Percentiles rank a stretch among this genome's conserved stretches.
Evolutionary conservation across 2,797 vertebrate genomes (phyloP).

Genomic region (Notoglanidium macrostoma): DNA sequence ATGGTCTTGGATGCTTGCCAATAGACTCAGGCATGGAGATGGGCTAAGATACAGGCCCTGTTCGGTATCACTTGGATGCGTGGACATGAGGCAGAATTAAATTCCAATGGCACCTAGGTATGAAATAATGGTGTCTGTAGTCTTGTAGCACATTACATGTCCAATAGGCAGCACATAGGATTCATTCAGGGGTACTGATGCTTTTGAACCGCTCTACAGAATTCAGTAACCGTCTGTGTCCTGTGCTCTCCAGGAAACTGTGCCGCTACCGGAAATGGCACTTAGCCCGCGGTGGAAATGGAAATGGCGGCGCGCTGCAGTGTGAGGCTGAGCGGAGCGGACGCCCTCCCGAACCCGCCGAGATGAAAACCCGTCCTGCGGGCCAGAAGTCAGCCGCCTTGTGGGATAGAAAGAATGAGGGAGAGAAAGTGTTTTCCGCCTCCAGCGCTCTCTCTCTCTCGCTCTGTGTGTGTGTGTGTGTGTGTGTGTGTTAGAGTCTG

Average conservation of each 20-base stretch:
- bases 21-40: conserved; percentile 21
- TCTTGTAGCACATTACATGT: not conserved
- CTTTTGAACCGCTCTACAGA: conserved; percentile 21
- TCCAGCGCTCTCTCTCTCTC: conserved; percentile 48
- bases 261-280: conserved; percentile 54
- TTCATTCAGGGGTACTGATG: conserved; percentile 1
- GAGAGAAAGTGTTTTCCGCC: conserved; percentile 63
- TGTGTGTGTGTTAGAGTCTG: conserved; percentile 63
- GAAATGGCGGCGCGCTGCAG: conserved; percentile 56
- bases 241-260: conserved; percentile 14
- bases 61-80: not conserved
- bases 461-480: not conserved
- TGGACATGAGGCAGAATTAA: conserved; percentile 14
- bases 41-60: conserved; percentile 17
- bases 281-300: conserved; percentile 58
- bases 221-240: conserved; percentile 16
- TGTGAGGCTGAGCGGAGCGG: conserved; percentile 67
- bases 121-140: not conserved
- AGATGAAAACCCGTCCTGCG: conserved; percentile 76
- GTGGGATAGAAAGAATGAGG: conserved; percentile 62
- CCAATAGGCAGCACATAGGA: not conserved
- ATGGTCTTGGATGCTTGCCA: conserved; percentile 26
- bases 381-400: conserved; percentile 78
- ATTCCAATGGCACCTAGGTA: not conserved
- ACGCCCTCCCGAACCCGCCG: conserved; percentile 74